Evolutionary conservation across 2,113 vertebrate genomes (phyloP), one percentile per base, ranked within the genome.

Genomic region (Gasterosteus nipponicus): DNA sequence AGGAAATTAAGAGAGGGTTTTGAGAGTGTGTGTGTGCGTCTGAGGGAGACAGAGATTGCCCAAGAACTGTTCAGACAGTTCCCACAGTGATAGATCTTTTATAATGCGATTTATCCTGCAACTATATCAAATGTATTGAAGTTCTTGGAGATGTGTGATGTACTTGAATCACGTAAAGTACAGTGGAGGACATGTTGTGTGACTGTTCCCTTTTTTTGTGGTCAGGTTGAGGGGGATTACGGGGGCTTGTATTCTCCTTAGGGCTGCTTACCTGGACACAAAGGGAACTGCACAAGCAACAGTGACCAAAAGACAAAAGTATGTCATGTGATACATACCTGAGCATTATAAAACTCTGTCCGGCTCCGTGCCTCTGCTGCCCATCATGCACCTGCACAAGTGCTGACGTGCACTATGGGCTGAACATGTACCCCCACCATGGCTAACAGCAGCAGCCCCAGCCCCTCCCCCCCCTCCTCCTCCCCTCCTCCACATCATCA

Each of bases 1-100:
- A 83, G 90, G 87, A 90, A 89, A 87, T 87, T 80, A 79, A 73
- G 73, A 78, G 69, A 75, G 33, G 14, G 41, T 26, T 69, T 70
- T 60, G 63, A 35, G 78, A 14, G 49, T 29, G 82, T 51, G 44
- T 53, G 63, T 44, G 65, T 61, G 57, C 62, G 60, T 33, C 59
- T 53, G 64, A 73, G 69, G 49, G 57, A 76, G 33, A 42, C 42
- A 82, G 41, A 29, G 42, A 65, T 46, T 65, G 62, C 62, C 41
- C n/a, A 7, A 62, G 39, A 62, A 22, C 39, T 41, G 61, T 65
- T 51, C 44, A 66, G 63, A 66, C 65, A 65, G 83, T 86, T 85
- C 85, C 76, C 80, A 86, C 86, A 85, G 66, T 84, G 80, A 82
- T 78, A 80, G 54, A 62, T 64, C 72, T 29, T 77, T 80, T 71